Conservation (phyloP, 2,797 vertebrate species). For the Lutjanus argentimaculatus region DNA sequence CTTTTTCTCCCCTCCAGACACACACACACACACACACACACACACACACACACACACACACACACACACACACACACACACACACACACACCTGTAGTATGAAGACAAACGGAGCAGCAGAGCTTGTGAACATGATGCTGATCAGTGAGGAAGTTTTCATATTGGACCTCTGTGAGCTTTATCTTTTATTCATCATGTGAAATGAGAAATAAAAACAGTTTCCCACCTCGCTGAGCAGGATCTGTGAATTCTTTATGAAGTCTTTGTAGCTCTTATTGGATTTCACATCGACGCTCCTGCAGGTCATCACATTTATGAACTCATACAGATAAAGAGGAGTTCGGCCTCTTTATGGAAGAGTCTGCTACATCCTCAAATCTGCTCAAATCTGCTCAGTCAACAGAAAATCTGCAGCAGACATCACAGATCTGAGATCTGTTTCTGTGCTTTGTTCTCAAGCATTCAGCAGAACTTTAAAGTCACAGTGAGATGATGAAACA, state of each 20-base stretch:
- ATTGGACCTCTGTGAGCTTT: background rate
- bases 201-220: slow-evolving; percentile 12
- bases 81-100: background rate
- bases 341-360: too few species aligned
- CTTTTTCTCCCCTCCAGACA: too few species aligned
- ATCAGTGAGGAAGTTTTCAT: too few species aligned
- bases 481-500: too few species aligned
- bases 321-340: background rate
- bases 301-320: background rate
- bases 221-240: background rate
- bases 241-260: slow-evolving; percentile 14
- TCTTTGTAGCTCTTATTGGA: slow-evolving; percentile 5
- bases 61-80: slow-evolving; percentile 1
- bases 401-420: too few species aligned
- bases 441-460: too few species aligned
- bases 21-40: slow-evolving; percentile 1
- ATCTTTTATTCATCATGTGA: slow-evolving; percentile 31
- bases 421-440: too few species aligned
- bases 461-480: too few species aligned
- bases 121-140: too few species aligned
- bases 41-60: background rate
- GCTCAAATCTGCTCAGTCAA: too few species aligned
- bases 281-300: background rate
- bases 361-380: too few species aligned
- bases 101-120: too few species aligned